These are phyloP conservation scores for Tychaedon coryphoeus DNA, from an alignment of 2,113 vertebrate species.

Conservation along the genomic window DNA sequence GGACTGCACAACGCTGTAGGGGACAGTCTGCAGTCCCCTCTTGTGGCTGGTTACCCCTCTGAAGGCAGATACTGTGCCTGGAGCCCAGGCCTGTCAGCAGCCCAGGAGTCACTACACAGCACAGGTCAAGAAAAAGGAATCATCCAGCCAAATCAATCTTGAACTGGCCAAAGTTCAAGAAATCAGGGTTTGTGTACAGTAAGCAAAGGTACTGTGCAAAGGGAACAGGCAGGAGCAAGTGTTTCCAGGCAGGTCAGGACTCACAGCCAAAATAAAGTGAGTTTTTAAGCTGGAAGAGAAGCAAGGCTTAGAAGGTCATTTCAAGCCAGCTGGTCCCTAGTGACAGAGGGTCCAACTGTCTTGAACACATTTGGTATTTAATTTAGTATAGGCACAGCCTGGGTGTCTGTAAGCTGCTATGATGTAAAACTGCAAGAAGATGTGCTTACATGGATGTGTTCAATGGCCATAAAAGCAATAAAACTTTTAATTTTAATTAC, in stretches of 20 bases:
- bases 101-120: not conserved
- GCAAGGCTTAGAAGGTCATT: not conserved
- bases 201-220: not conserved
- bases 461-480: not conserved
- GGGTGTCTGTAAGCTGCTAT: not conserved
- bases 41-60: not conserved
- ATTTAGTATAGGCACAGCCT: not conserved
- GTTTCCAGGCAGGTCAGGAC: not conserved
- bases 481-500: not conserved
- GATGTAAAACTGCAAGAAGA: not conserved
- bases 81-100: not conserved
- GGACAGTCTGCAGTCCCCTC: rapidly evolving
- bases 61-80: not conserved
- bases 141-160: rapidly evolving
- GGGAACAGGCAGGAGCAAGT: not conserved
- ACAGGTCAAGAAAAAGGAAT: not conserved
- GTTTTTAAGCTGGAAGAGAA: not conserved
- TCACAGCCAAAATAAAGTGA: not conserved
- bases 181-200: not conserved
- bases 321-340: not conserved
- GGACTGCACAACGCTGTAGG: rapidly evolving
- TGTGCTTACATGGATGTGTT: not conserved
- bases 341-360: not conserved
- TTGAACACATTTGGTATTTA: not conserved
- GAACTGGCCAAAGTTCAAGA: not conserved